Conservation (phyloP, 2,797 vertebrate species). For the Anguilla marmorata region DNA sequence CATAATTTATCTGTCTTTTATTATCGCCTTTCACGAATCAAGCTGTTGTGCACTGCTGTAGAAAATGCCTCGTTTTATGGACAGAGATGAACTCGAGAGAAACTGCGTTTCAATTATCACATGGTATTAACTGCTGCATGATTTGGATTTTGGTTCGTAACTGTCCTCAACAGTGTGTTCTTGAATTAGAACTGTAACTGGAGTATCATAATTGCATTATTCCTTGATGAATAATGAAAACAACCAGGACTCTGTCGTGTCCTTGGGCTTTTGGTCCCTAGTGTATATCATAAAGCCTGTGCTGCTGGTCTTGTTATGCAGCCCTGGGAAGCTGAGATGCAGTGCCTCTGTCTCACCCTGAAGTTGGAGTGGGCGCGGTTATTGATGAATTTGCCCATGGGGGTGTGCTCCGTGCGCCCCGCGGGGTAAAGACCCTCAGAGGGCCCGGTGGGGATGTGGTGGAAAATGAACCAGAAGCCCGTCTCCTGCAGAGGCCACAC, state of each 20-base stretch:
- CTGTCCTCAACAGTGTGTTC: neutral
- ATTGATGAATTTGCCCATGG: conserved; percentile 88
- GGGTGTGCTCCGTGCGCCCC: conserved; percentile 85
- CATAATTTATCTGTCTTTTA: conserved; percentile 9
- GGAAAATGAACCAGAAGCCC: conserved; percentile 96
- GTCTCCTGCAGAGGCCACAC: conserved; percentile 78
- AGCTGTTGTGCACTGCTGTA: neutral
- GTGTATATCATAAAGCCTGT: neutral
- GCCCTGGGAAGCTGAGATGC: neutral
- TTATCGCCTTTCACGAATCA: neutral
- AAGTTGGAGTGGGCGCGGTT: conserved; percentile 97
- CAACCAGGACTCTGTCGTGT: neutral
- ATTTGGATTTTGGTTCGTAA: neutral
- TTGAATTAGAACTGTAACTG: neutral
- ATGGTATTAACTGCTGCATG: neutral
- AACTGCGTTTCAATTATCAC: conserved; percentile 43
- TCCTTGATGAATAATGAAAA: neutral
- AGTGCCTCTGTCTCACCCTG: conserved; percentile 75
- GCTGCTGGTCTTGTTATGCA: neutral
- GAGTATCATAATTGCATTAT: neutral
- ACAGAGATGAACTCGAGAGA: conserved; percentile 31
- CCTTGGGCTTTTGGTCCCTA: neutral
- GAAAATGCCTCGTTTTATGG: conserved; percentile 32
- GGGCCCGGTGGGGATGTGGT: conserved; percentile 91
- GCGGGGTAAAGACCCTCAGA: conserved; percentile 89